Base-by-base conservation (phyloP, 2,888 invertebrate genomes). In the Mechanitis mazaeus region DNA sequence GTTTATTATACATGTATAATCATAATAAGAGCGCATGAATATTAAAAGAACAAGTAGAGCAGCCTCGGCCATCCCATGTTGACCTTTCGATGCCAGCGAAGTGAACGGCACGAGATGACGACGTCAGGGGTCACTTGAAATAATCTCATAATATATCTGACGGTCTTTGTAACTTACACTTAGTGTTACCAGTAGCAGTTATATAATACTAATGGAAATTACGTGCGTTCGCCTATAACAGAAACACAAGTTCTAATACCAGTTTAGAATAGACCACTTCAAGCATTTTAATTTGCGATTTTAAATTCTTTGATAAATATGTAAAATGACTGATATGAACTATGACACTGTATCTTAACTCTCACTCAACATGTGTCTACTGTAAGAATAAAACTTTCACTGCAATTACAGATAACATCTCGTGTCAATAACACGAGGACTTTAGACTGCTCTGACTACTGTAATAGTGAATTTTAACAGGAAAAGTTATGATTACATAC, bases 41-140 rank as follows among this genome's bases (percentile, higher is more conserved):
- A 60, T 63, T 60, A 58, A 58, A 64, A 66, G 68, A 64, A 57
- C 68, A 70, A 72, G 67, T 71, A 64, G 69, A 63, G 67, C 73
- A 71, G 63, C 73, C 73, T 73, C 71, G 69, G 67, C 65, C 71
- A 71, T 71, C 72, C 20, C 70, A 65, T 53, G 73, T 55, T 67
- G 73, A 72, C 73, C 74, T 74, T 71, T 71, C 58, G 55, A 69
- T 71, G 64, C 71, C 59, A 58, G 66, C 55, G 61, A 62, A 70
- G 73, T 74, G 74, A 74, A 66, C 65, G 74, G 72, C 31, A 56
- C 33, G 35, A 35, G 45, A 9, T 54, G 59, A 63, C 45, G 45
- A 54, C 59, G 57, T 58, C 46, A 63, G 46, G 64, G 63, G 66
- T 68, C 62, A 61, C 33, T 54, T 47, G 47, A 33, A 53, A 56